Conservation (phyloP, 2,797 vertebrate species). For the Paguma larvata region DNA sequence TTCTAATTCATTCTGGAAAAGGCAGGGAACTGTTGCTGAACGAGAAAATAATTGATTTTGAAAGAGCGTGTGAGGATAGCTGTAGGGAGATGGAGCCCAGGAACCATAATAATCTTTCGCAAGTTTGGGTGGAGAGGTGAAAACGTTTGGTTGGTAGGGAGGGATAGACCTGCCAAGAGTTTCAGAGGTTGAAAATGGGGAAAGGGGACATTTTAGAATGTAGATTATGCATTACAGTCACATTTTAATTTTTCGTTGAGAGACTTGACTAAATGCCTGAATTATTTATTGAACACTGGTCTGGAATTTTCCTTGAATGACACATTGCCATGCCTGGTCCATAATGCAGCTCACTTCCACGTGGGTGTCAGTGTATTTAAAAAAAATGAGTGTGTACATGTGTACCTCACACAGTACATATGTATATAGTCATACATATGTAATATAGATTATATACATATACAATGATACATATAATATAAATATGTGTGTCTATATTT, state of each 20-base stretch:
- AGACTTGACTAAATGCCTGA: neutral
- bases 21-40: neutral
- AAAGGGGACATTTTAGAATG: slow-evolving; percentile 17
- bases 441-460: neutral
- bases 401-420: neutral
- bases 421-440: neutral
- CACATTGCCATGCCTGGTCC: neutral
- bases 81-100: neutral
- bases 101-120: neutral
- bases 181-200: slow-evolving; percentile 13
- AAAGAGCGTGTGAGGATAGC: neutral
- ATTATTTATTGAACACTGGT: neutral
- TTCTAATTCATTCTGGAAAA: neutral
- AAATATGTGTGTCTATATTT: neutral
- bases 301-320: neutral
- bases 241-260: neutral
- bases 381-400: neutral
- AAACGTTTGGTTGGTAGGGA: neutral
- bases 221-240: neutral
- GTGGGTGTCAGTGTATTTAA: neutral
- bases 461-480: neutral
- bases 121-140: neutral
- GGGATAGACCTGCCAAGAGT: neutral
- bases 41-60: neutral
- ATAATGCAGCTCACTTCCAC: neutral